Conservation (phyloP, 2,888 invertebrate genomes). For the Diarsia dahlii region DNA sequence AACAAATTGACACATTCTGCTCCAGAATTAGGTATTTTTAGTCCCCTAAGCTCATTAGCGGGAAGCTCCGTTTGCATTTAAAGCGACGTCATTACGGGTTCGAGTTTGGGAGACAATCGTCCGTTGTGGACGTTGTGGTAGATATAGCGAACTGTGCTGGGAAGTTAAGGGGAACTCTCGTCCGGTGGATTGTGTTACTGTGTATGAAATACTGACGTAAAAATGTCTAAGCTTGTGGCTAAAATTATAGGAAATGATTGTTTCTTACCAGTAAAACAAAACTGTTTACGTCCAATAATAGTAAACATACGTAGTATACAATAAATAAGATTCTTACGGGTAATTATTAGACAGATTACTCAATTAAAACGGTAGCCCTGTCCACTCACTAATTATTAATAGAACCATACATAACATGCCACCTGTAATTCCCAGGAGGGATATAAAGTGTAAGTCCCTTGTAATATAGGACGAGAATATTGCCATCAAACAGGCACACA, state of each 20-base stretch:
- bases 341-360: background rate
- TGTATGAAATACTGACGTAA: background rate
- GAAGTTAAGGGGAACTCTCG: background rate
- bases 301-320: background rate
- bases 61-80: conserved; percentile 58
- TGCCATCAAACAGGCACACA: background rate
- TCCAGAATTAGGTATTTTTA: conserved; percentile 49
- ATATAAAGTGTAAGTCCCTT: background rate
- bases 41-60: conserved; percentile 54
- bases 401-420: background rate
- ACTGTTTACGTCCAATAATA: background rate
- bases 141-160: conserved; percentile 10
- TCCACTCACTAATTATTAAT: background rate
- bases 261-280: background rate
- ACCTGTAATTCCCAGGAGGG: background rate
- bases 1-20: conserved; percentile 51
- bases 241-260: background rate
- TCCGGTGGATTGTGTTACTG: background rate
- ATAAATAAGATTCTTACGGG: background rate
- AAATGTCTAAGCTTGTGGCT: too few species aligned
- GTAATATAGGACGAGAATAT: background rate
- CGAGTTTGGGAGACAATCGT: conserved; percentile 54
- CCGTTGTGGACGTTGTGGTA: conserved; percentile 46
- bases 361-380: background rate
- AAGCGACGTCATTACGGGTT: conserved; percentile 52